A percentile compares a stretch with the other conserved stretches of the same genome.
Evolutionary conservation across 2,888 invertebrate species (phyloP).

Genomic region (Lasioglossum morio): DNA sequence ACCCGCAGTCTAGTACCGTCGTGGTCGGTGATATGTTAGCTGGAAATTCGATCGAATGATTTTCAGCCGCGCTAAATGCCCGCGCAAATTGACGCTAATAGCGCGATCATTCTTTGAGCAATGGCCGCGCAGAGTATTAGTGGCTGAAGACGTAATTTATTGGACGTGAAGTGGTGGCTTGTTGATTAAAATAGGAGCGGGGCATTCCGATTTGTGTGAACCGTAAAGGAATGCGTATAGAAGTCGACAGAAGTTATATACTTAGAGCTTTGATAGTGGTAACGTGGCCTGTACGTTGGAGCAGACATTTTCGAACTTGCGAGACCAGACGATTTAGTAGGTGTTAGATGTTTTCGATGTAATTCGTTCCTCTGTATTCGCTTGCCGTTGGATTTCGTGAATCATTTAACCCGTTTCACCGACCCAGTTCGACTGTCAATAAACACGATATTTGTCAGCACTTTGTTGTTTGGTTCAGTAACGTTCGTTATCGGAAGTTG

Average conservation of each 20-base stretch:
- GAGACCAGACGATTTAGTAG: neutral
- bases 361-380: neutral
- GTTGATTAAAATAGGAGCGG: conserved; percentile 6
- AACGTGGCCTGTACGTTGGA: neutral
- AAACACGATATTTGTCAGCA: neutral
- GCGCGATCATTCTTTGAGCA: conserved; percentile 14
- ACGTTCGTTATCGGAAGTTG: neutral
- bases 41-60: neutral
- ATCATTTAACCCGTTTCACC: neutral
- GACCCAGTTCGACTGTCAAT: neutral
- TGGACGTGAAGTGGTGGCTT: neutral
- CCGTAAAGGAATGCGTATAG: neutral
- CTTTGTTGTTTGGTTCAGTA: neutral
- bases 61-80: neutral
- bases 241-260: neutral
- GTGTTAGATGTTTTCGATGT: neutral
- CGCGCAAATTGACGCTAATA: conserved; percentile 4
- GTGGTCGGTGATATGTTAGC: neutral
- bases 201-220: neutral
- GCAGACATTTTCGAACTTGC: neutral
- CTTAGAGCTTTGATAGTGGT: neutral
- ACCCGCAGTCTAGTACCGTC: neutral
- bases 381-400: neutral
- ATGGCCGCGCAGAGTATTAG: neutral
- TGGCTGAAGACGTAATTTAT: conserved; percentile 2